phyloP scores from a whole-genome alignment of 2,797 vertebrate species.

The Pteronotus mesoamericanus region DNA sequence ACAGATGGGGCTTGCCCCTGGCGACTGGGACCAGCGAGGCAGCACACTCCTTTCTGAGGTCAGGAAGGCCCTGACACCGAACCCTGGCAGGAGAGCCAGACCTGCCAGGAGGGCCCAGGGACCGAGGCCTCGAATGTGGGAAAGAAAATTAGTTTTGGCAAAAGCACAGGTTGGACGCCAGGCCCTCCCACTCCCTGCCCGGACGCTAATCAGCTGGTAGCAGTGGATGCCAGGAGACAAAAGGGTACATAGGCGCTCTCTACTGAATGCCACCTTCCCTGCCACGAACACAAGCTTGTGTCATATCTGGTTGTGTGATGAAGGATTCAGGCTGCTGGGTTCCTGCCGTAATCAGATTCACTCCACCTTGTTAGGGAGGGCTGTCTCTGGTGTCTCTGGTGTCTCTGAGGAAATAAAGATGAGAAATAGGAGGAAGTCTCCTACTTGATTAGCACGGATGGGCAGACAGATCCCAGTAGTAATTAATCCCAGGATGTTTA shows the following conservation, averaged over 20 bases:
- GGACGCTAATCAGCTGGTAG: slow-evolving; percentile 23
- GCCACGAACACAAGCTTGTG: neutral
- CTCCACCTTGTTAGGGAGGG: slow-evolving; percentile 49
- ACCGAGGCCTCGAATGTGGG: neutral
- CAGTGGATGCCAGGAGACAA: neutral
- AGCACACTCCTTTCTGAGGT: slow-evolving; percentile 30
- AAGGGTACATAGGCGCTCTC: neutral
- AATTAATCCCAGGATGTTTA: slow-evolving; percentile 66
- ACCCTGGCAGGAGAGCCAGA: slow-evolving; percentile 37
- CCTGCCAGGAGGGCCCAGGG: neutral
- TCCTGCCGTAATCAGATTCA: neutral
- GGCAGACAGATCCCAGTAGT: slow-evolving; percentile 42
- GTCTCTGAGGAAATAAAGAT: slow-evolving; percentile 64
- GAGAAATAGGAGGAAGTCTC: slow-evolving; percentile 59
- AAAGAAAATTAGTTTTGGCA: slow-evolving; percentile 71
- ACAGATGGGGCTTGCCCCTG: neutral
- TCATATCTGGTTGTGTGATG: neutral
- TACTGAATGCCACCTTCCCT: neutral
- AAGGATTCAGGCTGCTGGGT: neutral
- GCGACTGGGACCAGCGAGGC: neutral
- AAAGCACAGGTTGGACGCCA: slow-evolving; percentile 58
- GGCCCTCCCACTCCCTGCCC: neutral
- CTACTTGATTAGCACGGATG: slow-evolving; percentile 61
- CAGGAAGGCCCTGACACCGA: neutral
- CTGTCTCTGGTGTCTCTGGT: neutral